Evolutionary conservation across 2,797 vertebrate species (phyloP), one percentile per base, ranked within the genome.

Genomic region (Pantherophis vulpinus): DNA sequence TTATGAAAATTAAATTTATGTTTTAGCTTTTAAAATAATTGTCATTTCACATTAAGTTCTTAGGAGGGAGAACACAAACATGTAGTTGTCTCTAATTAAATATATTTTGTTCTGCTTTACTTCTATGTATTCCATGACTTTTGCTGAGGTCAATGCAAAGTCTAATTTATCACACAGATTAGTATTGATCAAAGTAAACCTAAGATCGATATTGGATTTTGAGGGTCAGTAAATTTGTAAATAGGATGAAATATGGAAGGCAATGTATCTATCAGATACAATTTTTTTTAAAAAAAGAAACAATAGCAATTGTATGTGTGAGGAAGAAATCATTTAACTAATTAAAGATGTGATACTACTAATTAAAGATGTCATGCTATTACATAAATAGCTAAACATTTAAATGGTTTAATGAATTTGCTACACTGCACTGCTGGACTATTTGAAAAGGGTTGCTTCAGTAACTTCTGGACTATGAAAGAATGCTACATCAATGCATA

Each of bases 181-280:
- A 97, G 93, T 97, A 97, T 96, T 96, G 97, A 97, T 95, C 94
- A 94, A 88, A 70, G 88, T 88, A 94, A 95, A 97, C 94, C 70
- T 92, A 94, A 96, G 94, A 96, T 97, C 97, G 96, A 96, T 97
- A 95, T 47, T 96, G 89, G 86, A 97, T 96, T 96, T 92, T 96
- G 94, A 97, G 94, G 93, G 60, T 97, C 94, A 96, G 91, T 97
- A 96, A 95, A 93, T 96, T 97, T 97, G 95, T 87, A 97, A 97
- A 95, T 94, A 87, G 95, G 27, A 94, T 95, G 92, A 91, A 95
- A 70, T 97, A 94, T 54, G 91, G 86, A 93, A 94, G 86, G 86
- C 59, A 91, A 47, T 92, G 32, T 79, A 94, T 94, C 87, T 92
- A 90, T 92, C 89, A 92, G 6, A 0, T 83, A 14, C 88, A 91